Base-by-base conservation (phyloP, 2,797 vertebrate species). In the Knipowitschia caucasica region DNA sequence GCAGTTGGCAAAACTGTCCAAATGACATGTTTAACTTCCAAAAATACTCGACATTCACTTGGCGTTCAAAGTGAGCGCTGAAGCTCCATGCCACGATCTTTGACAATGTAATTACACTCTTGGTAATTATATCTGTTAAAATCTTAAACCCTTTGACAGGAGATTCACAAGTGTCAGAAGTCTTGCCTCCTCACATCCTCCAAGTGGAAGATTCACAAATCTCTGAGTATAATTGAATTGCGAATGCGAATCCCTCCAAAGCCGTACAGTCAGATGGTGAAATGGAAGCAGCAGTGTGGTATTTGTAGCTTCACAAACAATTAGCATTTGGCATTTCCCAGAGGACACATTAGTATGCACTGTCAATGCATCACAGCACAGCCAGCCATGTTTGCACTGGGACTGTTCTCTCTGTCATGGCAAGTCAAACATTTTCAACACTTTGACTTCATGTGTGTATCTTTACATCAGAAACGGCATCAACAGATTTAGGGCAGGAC, bases 1-100 rank as follows among this genome's bases (percentile, higher is more conserved):
- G 64, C 71, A 56, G 20, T 61, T 59, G 77, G 67, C 78, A 71
- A 81, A 77, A 80, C 78, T 59, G 60, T 83, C 77, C 45, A 75
- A 74, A 80, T 60, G 62, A 65, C 80, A 77, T 79, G 45, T 42
- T 47, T 42, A 71, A 69, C 58, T 29, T 24, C 54, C 51, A 51
- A 67, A 79, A 78, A 27, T 3, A 12, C 30, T 7, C n/a, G n/a
- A n/a, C n/a, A n/a, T n/a, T n/a, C 6, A 18, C 7, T 3, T 8
- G 12, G 7, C 12, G 20, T 18, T 38, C 15, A 38, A 3, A 36
- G 6, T 1, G 15, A 0, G 17, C 5, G 15, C 35, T 9, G 15
- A 38, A 5, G 31, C 31, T 4, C 17, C 7, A 1, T 12, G 10
- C 10, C 34, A 31, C 59, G 51, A 74, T 71, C 5, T 59, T 62